These are phyloP conservation scores for Vicugna pacos DNA, from an alignment of 2,113 vertebrate genomes.

Conservation along the genomic window DNA sequence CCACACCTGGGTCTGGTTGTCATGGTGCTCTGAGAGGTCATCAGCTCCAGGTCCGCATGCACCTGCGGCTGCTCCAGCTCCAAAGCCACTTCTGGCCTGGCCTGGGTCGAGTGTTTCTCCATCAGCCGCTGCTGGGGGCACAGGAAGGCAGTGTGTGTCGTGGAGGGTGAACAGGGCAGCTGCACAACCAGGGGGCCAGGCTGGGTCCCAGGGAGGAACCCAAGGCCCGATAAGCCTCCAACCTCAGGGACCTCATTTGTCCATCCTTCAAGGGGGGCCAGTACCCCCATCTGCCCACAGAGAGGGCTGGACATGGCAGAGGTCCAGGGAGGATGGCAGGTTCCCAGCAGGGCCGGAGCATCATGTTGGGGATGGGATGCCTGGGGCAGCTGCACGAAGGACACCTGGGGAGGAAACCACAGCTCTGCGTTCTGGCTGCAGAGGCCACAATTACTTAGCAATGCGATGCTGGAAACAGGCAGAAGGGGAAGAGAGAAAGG, in stretches of 20 bases:
- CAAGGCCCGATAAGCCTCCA: fast-evolving
- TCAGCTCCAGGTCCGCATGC: fast-evolving
- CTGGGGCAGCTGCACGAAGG: fast-evolving
- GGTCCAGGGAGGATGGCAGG: neutral
- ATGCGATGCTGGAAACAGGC: neutral
- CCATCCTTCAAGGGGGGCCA: neutral
- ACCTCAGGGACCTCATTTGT: neutral
- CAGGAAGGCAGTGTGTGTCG: fast-evolving
- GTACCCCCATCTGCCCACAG: neutral
- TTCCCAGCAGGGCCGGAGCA: neutral
- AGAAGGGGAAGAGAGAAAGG: neutral
- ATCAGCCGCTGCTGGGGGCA: constrained; percentile 13
- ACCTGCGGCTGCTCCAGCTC: fast-evolving
- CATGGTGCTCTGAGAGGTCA: fast-evolving
- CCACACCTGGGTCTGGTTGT: neutral
- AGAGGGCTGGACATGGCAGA: neutral
- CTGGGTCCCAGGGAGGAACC: neutral
- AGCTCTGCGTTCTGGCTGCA: neutral
- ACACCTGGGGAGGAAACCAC: fast-evolving
- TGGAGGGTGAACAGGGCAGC: fast-evolving
- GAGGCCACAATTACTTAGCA: neutral
- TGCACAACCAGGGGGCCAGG: neutral
- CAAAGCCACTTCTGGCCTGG: fast-evolving
- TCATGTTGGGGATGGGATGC: fast-evolving
- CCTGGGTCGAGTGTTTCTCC: neutral